A percentile compares a stretch with the other conserved stretches of the same genome.
phyloP scores from a whole-genome alignment of 2,797 vertebrate species.

The Ctenosaura bakeri region DNA sequence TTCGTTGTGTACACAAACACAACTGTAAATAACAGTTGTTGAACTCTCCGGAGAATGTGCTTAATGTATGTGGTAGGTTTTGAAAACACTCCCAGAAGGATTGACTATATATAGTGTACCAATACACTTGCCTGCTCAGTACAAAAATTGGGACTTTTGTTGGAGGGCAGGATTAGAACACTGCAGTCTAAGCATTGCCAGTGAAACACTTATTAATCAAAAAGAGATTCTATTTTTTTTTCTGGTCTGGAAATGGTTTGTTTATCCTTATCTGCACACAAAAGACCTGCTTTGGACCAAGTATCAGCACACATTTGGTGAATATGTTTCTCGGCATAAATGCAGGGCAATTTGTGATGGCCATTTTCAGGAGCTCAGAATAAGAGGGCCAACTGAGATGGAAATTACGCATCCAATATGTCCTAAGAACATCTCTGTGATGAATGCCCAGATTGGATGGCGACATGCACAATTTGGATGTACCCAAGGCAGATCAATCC shows the following conservation, averaged over 20 bases:
- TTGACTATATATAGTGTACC: slow-evolving; percentile 48
- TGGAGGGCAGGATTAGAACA: slow-evolving; percentile 59
- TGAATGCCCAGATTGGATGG: neutral
- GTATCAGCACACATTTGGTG: neutral
- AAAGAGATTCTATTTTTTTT: slow-evolving; percentile 10
- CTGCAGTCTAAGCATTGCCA: slow-evolving; percentile 58
- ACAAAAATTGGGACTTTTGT: slow-evolving; percentile 48
- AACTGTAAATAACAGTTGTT: slow-evolving; percentile 60
- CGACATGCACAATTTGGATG: neutral
- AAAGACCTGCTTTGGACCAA: neutral
- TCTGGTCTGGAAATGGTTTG: slow-evolving; percentile 20
- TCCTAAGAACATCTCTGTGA: neutral
- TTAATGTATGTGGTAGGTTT: slow-evolving; percentile 57
- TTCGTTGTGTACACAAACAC: neutral
- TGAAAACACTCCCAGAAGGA: slow-evolving; percentile 61
- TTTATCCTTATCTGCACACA: slow-evolving; percentile 10
- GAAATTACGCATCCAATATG: neutral
- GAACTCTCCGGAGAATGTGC: slow-evolving; percentile 46
- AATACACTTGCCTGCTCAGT: slow-evolving; percentile 40
- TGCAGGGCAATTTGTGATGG: neutral
- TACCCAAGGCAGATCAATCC: no score
- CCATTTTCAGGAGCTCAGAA: no score
- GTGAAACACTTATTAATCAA: slow-evolving; percentile 43
- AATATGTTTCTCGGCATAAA: neutral
- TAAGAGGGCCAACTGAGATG: neutral